Evolutionary conservation across 2,113 vertebrate species (phyloP).

Genomic region (Ascaphus truei): DNA sequence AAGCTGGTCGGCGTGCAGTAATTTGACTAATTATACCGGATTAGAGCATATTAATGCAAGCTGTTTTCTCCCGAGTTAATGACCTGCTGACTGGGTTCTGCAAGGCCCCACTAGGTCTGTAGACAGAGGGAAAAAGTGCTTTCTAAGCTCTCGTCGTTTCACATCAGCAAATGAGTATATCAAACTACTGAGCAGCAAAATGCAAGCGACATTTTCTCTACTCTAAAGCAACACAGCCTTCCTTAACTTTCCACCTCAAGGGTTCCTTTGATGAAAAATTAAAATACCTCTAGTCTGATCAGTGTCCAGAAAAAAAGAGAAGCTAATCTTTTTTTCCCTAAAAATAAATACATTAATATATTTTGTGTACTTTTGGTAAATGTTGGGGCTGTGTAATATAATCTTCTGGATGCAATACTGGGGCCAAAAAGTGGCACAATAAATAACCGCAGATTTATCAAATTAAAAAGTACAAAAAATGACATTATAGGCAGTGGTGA

Average conservation of each 20-base stretch:
- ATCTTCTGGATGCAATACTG: too few relatives aligned
- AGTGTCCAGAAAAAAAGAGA: conserved; percentile 33
- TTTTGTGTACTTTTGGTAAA: too few relatives aligned
- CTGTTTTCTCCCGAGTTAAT: conserved; percentile 95
- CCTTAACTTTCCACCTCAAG: conserved; percentile 68
- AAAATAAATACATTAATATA: too few relatives aligned
- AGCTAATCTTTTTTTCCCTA: neutral
- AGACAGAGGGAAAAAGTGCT: conserved; percentile 73
- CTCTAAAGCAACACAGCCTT: conserved; percentile 57
- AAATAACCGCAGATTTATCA: too few relatives aligned
- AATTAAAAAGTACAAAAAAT: too few relatives aligned
- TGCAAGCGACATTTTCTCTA: conserved; percentile 70
- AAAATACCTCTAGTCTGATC: conserved; percentile 50
- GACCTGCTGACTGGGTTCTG: conserved; percentile 82
- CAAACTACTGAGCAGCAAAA: conserved; percentile 74
- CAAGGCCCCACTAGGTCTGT: conserved; percentile 69
- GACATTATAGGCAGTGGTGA: too few relatives aligned
- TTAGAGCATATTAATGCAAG: conserved; percentile 99
- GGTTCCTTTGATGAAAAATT: conserved; percentile 72
- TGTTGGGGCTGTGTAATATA: too few relatives aligned
- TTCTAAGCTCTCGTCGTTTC: conserved; percentile 76
- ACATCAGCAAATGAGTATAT: conserved; percentile 79
- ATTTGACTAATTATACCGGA: conserved; percentile 99
- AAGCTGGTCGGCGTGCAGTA: conserved; percentile 87
- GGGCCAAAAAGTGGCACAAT: too few relatives aligned